These are phyloP conservation scores for Drosophila pandora DNA, from an alignment of 1,140 invertebrate genomes.

Conservation along the genomic window DNA sequence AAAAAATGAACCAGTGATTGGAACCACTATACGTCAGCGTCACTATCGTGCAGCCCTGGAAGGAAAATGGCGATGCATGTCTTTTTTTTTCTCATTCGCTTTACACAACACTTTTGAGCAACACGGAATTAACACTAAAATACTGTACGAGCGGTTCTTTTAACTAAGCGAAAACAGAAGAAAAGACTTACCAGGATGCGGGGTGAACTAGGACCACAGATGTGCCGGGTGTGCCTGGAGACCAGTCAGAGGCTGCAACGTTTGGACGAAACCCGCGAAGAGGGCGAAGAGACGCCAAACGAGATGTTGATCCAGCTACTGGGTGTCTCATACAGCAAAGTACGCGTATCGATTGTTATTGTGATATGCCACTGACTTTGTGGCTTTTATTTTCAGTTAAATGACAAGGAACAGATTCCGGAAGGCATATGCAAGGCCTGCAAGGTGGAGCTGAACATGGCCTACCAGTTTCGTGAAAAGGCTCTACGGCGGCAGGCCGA, in stretches of 20 bases:
- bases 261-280: conserved; percentile 68
- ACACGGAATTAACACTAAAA: conserved; percentile 76
- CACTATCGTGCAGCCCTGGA: conserved; percentile 33
- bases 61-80: conserved; percentile 57
- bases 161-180: conserved; percentile 47
- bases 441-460: conserved; percentile 76
- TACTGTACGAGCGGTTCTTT: conserved; percentile 63
- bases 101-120: conserved; percentile 71
- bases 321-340: conserved; percentile 66
- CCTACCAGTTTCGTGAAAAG: conserved; percentile 75
- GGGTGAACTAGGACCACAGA: conserved; percentile 64
- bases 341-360: conserved; percentile 4
- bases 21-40: neutral
- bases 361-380: neutral
- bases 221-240: conserved; percentile 72
- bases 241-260: conserved; percentile 56
- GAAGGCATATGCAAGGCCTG: conserved; percentile 73
- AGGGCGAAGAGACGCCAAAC: conserved; percentile 77
- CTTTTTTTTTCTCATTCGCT: conserved; percentile 60
- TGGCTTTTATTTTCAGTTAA: conserved; percentile 28
- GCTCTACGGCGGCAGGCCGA: conserved; percentile 62
- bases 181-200: conserved; percentile 41
- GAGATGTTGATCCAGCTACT: conserved; percentile 74
- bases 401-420: conserved; percentile 63
- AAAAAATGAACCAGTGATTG: conserved; percentile 16